Evolutionary conservation across 2,888 invertebrate species (phyloP), one percentile per base, ranked within the genome.

Genomic region (Acrobasis consociella): DNA sequence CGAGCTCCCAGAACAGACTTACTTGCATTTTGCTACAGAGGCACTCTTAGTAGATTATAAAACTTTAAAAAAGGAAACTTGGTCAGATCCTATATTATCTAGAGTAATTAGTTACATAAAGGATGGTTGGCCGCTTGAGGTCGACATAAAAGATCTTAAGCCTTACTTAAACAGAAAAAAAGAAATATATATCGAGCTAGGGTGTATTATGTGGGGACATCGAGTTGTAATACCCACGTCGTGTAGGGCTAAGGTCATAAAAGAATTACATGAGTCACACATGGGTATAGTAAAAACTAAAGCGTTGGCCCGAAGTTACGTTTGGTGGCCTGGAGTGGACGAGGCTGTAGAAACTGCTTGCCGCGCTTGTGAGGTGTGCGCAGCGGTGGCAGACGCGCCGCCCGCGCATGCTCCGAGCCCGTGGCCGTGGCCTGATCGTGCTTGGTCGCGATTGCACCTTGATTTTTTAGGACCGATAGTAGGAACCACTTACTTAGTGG

Each of bases 261-360:
- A 62, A n/a, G 64, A 69, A 31, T 50, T 72, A n/a, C 70, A 73
- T 46, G 66, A 63, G 15, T 70, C 39, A 3, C 39, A 39, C 39
- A 39, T 39, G 39, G 39, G 39, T 10, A 39, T 39, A 39, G 39
- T 39, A 10, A 39, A 39, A 39, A 39, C 39, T 5, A 39, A 39
- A 10, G 39, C 39, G 1, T 5, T 39, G 10, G 39, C 39, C 9
- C 39, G 39, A 39, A 39, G 39, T 39, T 39, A 39, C 10, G 39
- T 39, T 3, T 39, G 71, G 72, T 68, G 69, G 72, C 66, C 69
- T 1, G 64, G 65, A 0, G 49, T 64, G 15, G 64, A 66, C 56
- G 63, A 70, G 39, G 63, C 62, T 9, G 64, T 63, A 42, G 66
- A 69, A 22, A 63, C 59, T 3, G 22, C 13, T 1, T 59, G 65